Percentiles rank a stretch among this genome's conserved stretches.
Conservation (phyloP, 2,113 vertebrate species). For the Spheniscus mendiculus region DNA sequence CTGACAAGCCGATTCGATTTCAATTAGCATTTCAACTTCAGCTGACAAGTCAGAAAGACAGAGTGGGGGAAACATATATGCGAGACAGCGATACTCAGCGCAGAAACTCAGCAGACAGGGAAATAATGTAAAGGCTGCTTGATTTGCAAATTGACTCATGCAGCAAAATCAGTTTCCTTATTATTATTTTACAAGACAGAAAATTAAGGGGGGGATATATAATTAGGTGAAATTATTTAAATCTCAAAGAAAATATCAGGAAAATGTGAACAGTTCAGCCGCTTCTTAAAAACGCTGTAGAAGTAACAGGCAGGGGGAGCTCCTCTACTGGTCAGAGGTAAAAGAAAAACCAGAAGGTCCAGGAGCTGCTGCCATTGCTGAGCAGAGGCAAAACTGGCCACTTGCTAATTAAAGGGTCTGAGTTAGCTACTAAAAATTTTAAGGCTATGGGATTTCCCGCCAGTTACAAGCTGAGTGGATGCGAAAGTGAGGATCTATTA, state of each 20-base stretch:
- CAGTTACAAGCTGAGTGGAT: not conserved
- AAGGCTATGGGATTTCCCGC: conserved; percentile 1
- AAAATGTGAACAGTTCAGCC: not conserved
- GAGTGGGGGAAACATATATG: not conserved
- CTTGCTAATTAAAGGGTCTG: not conserved
- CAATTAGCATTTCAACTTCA: conserved; percentile 64
- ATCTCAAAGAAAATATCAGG: not conserved
- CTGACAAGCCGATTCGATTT: conserved; percentile 50
- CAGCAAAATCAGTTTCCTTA: conserved; percentile 14
- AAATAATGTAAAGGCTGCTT: conserved; percentile 35
- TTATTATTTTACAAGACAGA: conserved; percentile 49
- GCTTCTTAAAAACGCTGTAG: not conserved
- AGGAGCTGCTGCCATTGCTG: not conserved
- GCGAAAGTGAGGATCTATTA: conserved; percentile 41
- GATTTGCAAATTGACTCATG: conserved; percentile 31
- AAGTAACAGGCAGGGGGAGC: conserved; percentile 45
- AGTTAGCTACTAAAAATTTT: not conserved
- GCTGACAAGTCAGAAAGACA: conserved; percentile 49
- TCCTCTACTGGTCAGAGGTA: conserved; percentile 40
- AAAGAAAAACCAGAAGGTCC: not conserved
- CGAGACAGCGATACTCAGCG: not conserved
- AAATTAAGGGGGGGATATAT: not conserved
- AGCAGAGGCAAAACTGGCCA: not conserved
- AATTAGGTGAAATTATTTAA: conserved; percentile 24
- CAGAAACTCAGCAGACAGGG: conserved; percentile 8